Evolutionary conservation across 1,140 invertebrate species (phyloP).

Genomic region (Bombus consobrinus): DNA sequence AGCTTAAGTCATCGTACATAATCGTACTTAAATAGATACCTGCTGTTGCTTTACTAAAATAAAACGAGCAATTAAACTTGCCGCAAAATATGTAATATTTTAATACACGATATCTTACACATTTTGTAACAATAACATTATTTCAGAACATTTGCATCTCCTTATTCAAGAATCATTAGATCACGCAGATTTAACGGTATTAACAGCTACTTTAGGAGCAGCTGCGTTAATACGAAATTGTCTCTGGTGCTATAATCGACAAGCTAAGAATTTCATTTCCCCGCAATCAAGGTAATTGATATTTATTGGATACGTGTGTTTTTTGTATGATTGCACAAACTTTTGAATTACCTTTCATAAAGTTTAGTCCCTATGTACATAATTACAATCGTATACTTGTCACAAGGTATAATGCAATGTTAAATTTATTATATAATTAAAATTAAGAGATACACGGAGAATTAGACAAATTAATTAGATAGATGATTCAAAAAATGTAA

Average conservation of each 20-base stretch:
- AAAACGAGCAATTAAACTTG: background rate
- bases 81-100: background rate
- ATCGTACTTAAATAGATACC: background rate
- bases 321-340: no score
- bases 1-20: background rate
- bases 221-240: constrained; percentile 90
- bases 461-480: no score
- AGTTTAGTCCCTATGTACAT: no score
- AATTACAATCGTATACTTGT: no score
- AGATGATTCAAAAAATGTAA: no score
- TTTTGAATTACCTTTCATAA: no score
- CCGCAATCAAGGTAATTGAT: constrained; percentile 64
- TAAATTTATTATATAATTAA: no score
- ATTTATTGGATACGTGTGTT: no score
- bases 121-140: background rate
- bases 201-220: constrained; percentile 90
- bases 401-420: no score
- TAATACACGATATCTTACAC: background rate
- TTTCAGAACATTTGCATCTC: constrained; percentile 88
- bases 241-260: constrained; percentile 88
- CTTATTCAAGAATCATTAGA: constrained; percentile 91
- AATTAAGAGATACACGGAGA: no score
- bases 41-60: background rate
- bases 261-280: constrained; percentile 79
- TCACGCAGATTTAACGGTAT: constrained; percentile 90